Conservation (phyloP, 2,113 vertebrate species). For the Stictonetta naevosa region DNA sequence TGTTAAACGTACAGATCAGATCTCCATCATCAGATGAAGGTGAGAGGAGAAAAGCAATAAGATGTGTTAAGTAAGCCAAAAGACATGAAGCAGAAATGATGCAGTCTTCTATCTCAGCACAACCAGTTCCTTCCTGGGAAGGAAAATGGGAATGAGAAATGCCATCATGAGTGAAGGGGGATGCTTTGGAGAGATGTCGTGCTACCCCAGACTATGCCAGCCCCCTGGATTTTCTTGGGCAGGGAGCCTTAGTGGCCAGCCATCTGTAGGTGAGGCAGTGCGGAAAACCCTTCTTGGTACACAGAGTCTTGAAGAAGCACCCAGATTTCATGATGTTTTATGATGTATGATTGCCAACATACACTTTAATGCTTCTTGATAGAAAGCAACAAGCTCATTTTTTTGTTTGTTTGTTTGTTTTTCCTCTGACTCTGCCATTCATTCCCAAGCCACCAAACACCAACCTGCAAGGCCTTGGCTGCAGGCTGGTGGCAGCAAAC, state of each 20-base stretch:
- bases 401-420: background rate
- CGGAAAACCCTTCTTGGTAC: background rate
- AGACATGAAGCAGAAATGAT: background rate
- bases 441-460: background rate
- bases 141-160: background rate
- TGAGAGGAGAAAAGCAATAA: background rate
- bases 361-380: background rate
- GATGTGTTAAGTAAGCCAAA: background rate
- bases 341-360: background rate
- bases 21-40: background rate
- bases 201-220: background rate
- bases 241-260: background rate
- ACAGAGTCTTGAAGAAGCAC: background rate
- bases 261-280: fast-evolving
- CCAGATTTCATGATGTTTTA: background rate
- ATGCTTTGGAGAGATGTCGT: fast-evolving
- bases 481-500: fast-evolving
- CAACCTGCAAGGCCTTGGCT: background rate
- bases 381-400: background rate
- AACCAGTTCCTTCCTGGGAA: background rate
- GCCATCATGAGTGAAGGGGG: background rate
- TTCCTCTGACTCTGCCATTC: background rate
- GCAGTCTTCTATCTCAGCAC: background rate
- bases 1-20: background rate
- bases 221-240: fast-evolving